These are phyloP conservation scores for Sminthurides bifidus DNA, from an alignment of 1,140 invertebrate species.

Conservation along the genomic window DNA sequence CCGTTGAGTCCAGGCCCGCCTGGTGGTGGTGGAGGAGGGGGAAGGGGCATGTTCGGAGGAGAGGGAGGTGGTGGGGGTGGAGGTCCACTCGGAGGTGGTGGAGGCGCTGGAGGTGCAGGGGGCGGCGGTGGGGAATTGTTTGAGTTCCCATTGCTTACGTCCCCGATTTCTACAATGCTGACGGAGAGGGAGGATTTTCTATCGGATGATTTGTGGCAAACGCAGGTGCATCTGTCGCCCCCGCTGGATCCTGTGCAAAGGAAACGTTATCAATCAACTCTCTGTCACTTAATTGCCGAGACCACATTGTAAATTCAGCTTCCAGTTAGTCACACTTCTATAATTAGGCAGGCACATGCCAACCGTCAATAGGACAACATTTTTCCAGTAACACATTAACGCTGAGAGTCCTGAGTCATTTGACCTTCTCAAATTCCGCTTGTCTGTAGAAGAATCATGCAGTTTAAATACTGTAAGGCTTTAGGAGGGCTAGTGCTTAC, in stretches of 20 bases:
- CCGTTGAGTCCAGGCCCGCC: slow-evolving; percentile 39
- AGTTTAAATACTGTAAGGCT: too few species aligned
- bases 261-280: too few species aligned
- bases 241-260: slow-evolving; percentile 18
- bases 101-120: slow-evolving; percentile 34
- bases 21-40: slow-evolving; percentile 39
- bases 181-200: slow-evolving; percentile 38
- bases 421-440: too few species aligned
- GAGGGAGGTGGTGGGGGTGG: slow-evolving; percentile 35
- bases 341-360: too few species aligned
- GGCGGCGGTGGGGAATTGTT: neutral
- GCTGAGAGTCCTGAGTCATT: too few species aligned
- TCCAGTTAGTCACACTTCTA: too few species aligned
- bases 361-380: too few species aligned
- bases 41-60: slow-evolving; percentile 37
- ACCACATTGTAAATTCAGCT: too few species aligned
- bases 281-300: too few species aligned
- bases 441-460: too few species aligned
- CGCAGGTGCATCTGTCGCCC: slow-evolving; percentile 36
- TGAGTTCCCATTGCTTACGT: neutral
- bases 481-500: too few species aligned
- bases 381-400: too few species aligned
- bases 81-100: slow-evolving; percentile 38
- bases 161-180: slow-evolving; percentile 33
- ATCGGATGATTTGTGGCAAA: slow-evolving; percentile 33